phyloP scores from a whole-genome alignment of 2,113 vertebrate species.

The Noctilio leporinus region DNA sequence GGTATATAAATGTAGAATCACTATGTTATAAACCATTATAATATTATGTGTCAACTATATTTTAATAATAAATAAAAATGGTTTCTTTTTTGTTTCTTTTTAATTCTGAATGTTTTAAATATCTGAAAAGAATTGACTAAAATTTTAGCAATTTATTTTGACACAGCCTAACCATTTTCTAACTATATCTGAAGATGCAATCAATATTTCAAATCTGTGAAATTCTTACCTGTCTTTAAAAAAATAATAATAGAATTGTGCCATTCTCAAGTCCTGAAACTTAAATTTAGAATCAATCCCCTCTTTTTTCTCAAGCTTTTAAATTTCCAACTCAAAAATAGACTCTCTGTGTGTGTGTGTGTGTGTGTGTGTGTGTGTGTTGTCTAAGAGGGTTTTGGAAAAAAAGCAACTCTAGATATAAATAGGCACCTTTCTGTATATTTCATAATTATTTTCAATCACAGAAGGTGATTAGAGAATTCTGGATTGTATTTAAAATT shows the following conservation, averaged over 20 bases:
- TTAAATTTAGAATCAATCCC: constrained; percentile 2
- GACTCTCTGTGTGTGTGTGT: not conserved
- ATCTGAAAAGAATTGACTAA: not conserved
- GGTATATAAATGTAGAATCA: not conserved
- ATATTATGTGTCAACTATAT: not conserved
- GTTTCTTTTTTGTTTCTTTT: not conserved
- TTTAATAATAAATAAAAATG: not conserved
- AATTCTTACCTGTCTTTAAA: not conserved
- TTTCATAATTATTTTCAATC: not conserved
- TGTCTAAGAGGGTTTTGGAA: not conserved
- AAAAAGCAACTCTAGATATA: not conserved
- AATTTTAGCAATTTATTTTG: constrained; percentile 12
- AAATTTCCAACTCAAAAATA: constrained; percentile 14
- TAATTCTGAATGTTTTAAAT: not conserved
- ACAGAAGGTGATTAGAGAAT: not conserved
- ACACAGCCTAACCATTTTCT: not conserved
- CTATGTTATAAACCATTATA: not conserved
- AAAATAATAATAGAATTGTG: not conserved
- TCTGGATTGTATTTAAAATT: constrained; percentile 2
- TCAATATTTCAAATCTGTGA: not conserved
- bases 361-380: not conserved
- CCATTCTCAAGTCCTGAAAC: not conserved
- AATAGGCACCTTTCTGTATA: not conserved
- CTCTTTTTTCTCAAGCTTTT: not conserved
- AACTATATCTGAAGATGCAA: not conserved